Evolutionary conservation across 1,140 invertebrate species (phyloP).

Genomic region (Daktulosphaira vitifoliae): DNA sequence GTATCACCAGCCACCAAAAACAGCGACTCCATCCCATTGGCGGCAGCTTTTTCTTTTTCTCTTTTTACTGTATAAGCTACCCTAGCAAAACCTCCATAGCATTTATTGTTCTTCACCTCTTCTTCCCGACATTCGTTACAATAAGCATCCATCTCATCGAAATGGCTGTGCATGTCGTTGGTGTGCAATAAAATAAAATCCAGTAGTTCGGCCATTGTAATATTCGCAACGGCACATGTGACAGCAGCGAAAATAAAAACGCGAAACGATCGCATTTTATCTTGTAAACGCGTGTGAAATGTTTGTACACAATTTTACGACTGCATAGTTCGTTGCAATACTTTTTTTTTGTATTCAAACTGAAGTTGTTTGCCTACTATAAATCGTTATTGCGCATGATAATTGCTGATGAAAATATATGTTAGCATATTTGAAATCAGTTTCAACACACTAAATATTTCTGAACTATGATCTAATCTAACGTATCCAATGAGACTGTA

Average conservation of each 20-base stretch:
- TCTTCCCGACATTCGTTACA: slow-evolving; percentile 32
- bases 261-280: neutral
- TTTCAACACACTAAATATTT: too few relatives aligned
- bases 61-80: slow-evolving; percentile 55
- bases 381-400: too few relatives aligned
- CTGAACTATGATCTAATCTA: too few relatives aligned
- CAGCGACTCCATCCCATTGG: slow-evolving; percentile 50
- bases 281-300: too few relatives aligned
- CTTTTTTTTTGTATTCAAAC: too few relatives aligned
- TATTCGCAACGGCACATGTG: neutral
- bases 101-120: slow-evolving; percentile 22
- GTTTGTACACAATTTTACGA: too few relatives aligned
- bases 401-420: too few relatives aligned
- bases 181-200: slow-evolving; percentile 59
- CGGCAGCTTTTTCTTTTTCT: slow-evolving; percentile 47
- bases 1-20: slow-evolving; percentile 83
- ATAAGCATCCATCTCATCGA: slow-evolving; percentile 57
- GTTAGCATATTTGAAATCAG: too few relatives aligned
- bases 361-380: too few relatives aligned
- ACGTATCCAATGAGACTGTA: too few relatives aligned
- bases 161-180: slow-evolving; percentile 82
- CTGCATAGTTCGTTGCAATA: too few relatives aligned
- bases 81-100: slow-evolving; percentile 64
- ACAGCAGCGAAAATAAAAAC: neutral
- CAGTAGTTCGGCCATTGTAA: neutral